These are phyloP conservation scores for Orthochromis indermauri DNA, from an alignment of 2,113 vertebrate genomes.

Conservation along the genomic window DNA sequence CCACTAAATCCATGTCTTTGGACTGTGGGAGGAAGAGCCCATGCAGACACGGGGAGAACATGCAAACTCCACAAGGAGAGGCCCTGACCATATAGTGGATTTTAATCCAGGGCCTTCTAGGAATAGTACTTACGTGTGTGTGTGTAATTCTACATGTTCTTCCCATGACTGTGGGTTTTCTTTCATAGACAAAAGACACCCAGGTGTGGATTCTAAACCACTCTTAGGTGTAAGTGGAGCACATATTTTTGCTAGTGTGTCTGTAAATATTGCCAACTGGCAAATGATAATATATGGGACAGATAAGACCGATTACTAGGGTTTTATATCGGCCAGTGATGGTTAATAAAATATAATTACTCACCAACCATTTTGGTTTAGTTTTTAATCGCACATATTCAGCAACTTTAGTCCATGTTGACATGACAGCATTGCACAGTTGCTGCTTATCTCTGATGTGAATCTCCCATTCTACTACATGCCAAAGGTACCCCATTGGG, in stretches of 20 bases:
- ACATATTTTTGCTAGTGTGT: not conserved
- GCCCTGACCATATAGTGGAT: not conserved
- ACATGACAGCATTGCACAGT: not conserved
- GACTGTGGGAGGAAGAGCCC: not conserved
- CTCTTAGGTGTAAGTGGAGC: too few relatives aligned
- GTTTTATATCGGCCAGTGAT: not conserved
- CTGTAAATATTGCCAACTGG: not conserved
- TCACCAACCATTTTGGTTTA: not conserved
- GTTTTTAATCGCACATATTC: not conserved
- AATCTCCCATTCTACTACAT: not conserved
- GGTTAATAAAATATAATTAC: not conserved
- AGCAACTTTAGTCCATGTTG: not conserved
- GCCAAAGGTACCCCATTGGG: not conserved
- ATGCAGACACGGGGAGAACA: not conserved
- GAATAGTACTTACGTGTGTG: not conserved
- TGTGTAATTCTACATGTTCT: not conserved
- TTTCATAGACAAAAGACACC: not conserved
- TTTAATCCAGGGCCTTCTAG: not conserved
- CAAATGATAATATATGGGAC: not conserved
- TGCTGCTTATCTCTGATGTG: not conserved
- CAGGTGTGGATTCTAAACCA: not conserved
- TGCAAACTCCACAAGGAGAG: not conserved
- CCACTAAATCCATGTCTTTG: not conserved
- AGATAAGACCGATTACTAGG: not conserved
- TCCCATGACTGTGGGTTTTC: not conserved